A percentile compares a stretch with the other conserved stretches of the same genome.
These are phyloP conservation scores for Cheilosia scutellata DNA, from an alignment of 2,888 invertebrate genomes.

Conservation along the genomic window DNA sequence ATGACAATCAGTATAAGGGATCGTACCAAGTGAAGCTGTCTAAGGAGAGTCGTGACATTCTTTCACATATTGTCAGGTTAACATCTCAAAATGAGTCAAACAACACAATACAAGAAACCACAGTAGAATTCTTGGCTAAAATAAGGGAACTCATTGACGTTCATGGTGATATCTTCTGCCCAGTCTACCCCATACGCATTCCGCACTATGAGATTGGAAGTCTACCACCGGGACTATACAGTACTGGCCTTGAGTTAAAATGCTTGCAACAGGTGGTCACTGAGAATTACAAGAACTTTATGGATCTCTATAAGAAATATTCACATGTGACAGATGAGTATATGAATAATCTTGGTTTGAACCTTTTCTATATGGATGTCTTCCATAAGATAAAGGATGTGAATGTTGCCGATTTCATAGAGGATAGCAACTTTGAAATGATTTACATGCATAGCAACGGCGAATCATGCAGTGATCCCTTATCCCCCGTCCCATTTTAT, in stretches of 20 bases:
- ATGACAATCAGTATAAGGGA: slow-evolving; percentile 11
- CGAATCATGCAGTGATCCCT: background rate
- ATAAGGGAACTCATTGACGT: slow-evolving; percentile 5
- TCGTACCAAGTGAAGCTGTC: slow-evolving; percentile 7
- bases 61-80: background rate
- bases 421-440: background rate
- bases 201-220: slow-evolving; percentile 37
- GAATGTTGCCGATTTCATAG: slow-evolving; percentile 8
- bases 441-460: background rate
- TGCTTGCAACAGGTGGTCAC: slow-evolving; percentile 45
- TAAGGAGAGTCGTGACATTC: background rate
- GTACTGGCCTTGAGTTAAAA: background rate
- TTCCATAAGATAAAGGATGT: slow-evolving; percentile 25
- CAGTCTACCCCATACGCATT: slow-evolving; percentile 44
- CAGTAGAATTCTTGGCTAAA: background rate
- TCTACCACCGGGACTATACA: background rate
- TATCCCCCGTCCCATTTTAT: slow-evolving; percentile 36
- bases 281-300: slow-evolving; percentile 42
- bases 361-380: slow-evolving; percentile 55
- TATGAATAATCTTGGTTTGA: slow-evolving; percentile 40
- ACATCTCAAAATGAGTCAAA: background rate
- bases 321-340: slow-evolving; percentile 9
- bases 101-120: background rate
- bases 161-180: background rate
- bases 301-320: slow-evolving; percentile 35